Base-by-base conservation (phyloP, 1,140 invertebrate genomes). In the Tachypleus tridentatus region DNA sequence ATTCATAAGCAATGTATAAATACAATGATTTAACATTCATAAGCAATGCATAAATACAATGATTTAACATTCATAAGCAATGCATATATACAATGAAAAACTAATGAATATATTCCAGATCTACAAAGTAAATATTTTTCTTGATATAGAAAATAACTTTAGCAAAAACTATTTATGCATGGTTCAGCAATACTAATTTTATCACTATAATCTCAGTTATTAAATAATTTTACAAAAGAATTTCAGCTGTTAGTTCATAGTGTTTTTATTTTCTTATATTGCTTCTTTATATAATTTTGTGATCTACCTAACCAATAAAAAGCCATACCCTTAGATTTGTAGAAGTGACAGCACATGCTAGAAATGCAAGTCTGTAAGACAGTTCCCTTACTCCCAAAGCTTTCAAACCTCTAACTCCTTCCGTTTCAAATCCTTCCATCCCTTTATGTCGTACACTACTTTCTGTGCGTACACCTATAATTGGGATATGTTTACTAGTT, bases 371-470 rank as follows among this genome's bases (percentile, higher is more conserved):
- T 75, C 87, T 86, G 75, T 99, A 99, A 74, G 93, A 91, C 5
- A 99, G 80, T 76, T 99, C 97, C 57, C 96, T 80, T 0, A 98
- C 93, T 66, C 97, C 97, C 4, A 99, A 82, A 4, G 92, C 85
- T 76, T 97, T 97, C 3, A 98, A 76, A 3, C 95, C 95, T 64
- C 86, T 82, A 49, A 99, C 83, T 62, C 97, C 97, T 74, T 97
- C 94, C 71, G 81, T 81, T 65, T 87, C 84, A 5, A 82, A 82
- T 49, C 86, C 86, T 72, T 91, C 86, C 58, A 71, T 72, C 53
- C 74, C 76, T 67, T 86, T 85, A 65, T 91, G 86, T 7, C 85
- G 81, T 0, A 87, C 84, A 3, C 82, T 83, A n/a, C 84, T 81
- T 76, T 97, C 93, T 5, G 91, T 85, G 74, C 86, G 85, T 3